These are phyloP conservation scores for Patagioenas fasciata DNA, from an alignment of 2,113 vertebrate species.

Conservation along the genomic window DNA sequence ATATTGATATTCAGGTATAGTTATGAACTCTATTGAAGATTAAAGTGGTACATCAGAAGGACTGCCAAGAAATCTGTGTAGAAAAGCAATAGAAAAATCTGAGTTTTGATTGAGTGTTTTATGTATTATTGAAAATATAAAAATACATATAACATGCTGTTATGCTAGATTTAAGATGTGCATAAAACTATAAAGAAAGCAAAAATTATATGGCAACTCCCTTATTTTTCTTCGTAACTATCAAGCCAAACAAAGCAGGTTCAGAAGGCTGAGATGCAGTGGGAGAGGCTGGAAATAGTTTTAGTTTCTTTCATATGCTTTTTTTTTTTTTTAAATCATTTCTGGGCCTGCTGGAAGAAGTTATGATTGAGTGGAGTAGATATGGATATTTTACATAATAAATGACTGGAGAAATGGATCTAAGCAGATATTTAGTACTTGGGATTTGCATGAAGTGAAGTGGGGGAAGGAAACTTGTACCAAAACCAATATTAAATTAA, in stretches of 20 bases:
- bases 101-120: not conserved
- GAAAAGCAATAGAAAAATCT: not conserved
- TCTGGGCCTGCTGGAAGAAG: not conserved
- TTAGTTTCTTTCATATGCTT: not conserved
- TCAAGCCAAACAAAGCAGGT: not conserved
- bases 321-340: not conserved
- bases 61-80: not conserved
- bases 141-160: not conserved
- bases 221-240: not conserved
- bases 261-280: not conserved
- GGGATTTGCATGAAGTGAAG: not conserved
- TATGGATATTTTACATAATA: not conserved
- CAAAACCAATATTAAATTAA: not conserved
- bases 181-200: not conserved
- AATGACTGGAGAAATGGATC: not conserved
- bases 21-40: not conserved
- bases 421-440: not conserved
- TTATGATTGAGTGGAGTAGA: not conserved
- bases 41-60: not conserved
- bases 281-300: not conserved
- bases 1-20: not conserved
- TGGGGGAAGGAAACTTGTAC: not conserved
- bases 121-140: not conserved
- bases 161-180: not conserved
- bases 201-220: not conserved